Evolutionary conservation across 2,113 vertebrate genomes (phyloP), one percentile per base, ranked within the genome.

Genomic region (Leptocoma aspasia): DNA sequence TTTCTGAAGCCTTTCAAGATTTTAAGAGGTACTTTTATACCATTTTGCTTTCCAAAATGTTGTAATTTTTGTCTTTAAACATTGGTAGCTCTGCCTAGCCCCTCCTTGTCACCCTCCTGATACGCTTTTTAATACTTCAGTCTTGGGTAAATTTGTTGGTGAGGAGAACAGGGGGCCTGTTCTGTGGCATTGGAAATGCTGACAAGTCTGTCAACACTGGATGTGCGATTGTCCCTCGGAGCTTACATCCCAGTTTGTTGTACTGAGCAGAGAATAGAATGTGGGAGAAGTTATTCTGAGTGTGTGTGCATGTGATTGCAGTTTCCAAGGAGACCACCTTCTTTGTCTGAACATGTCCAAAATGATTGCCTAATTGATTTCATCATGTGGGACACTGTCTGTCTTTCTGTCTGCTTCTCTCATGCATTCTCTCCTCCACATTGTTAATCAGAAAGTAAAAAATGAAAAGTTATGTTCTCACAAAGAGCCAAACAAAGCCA

Each of bases 341-440:
- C 94, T 96, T 97, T 97, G 96, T 97, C 96, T 97, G 96, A 92
- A 96, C 96, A 96, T 90, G 96, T 96, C 96, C 95, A 93, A 92
- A 97, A 91, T 91, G 93, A 97, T 96, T 95, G 95, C 95, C 95
- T 96, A 95, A 97, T 94, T 95, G 96, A 96, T 95, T 91, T 92
- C 92, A 93, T 95, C 96, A 75, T 94, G 79, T 86, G 92, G 93
- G 95, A 93, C 85, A 77, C 90, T 85, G 84, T 87, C 92, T 91
- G 86, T 95, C 91, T 86, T 60, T 92, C 96, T 90, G 82, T 86
- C 90, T 88, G 79, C 90, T 72, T 80, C 93, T 73, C 84, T 90
- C 52, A 42, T 61, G 52, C 12, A 1, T 73, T 83, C 81, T 90
- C 70, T 52, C 59, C 49, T 80, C 59, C 69, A 28, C 63, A 47